Base-by-base conservation (phyloP, 2,888 invertebrate species). In the Phengaris arion region DNA sequence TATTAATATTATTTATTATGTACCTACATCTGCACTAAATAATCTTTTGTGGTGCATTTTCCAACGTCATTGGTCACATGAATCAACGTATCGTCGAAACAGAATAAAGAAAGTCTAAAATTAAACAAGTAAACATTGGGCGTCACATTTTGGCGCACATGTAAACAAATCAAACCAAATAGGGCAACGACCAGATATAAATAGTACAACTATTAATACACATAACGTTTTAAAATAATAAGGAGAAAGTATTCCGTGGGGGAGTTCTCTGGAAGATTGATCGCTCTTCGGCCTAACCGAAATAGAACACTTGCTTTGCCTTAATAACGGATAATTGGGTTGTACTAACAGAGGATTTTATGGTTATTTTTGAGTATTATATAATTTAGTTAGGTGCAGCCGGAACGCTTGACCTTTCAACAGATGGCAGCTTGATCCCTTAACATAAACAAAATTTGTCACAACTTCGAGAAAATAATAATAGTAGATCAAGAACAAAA, bases 151-250 rank as follows among this genome's bases (percentile, higher is more conserved):
- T 76, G 79, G 82, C 85, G 90, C 91, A 22, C 91, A 91, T 86
- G 89, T 91, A 92, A 90, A 92, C 91, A 91, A 22, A 22, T 1
- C 22, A 22, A 22, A 88, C 92, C 92, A 92, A 91, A 90, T 91
- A 91, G 93, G 92, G 92, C 91, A 92, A 90, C 89, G 92, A 92
- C 91, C 92, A 91, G 81, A 90, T 89, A 83, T 84, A 92, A 92
- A 92, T 92, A 92, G 90, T 86, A 84, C 83, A 83, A 88, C 90
- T 92, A 92, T 87, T 87, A 88, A 89, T 92, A 92, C 52, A 12
- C 12, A 64, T 83, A 79, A 78, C 81, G 85, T 86, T 86, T 85
- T 89, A 89, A 89, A 90, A 90, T 91, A 89, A 87, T 84, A 82
- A 82, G 82, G 81, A 81, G 85, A 85, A 78, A 80, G 78, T 35